Conservation (phyloP, 2,797 vertebrate species). For the Rhincodon typus region DNA sequence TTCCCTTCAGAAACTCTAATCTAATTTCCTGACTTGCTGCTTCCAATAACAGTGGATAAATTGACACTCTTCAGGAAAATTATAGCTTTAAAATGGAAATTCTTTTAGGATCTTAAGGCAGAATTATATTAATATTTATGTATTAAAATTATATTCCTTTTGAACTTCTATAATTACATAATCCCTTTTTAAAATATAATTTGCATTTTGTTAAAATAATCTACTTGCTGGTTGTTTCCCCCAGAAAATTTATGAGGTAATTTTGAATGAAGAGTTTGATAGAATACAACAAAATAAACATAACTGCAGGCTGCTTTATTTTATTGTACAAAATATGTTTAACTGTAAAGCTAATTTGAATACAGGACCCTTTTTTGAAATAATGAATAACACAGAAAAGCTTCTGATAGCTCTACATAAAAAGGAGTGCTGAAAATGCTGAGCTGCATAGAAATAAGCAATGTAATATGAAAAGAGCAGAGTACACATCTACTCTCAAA, state of each 20-base stretch:
- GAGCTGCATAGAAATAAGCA: background rate
- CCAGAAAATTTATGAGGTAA: background rate
- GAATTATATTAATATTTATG: background rate
- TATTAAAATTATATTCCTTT: background rate
- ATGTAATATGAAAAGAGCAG: background rate
- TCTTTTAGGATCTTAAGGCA: background rate
- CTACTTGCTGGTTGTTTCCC: background rate
- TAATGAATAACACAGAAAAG: background rate
- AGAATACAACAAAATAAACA: background rate
- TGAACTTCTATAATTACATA: conserved; percentile 6
- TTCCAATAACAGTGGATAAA: conserved; percentile 11
- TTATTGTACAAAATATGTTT: conserved; percentile 2
- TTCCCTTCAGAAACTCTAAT: background rate
- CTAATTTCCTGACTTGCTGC: background rate
- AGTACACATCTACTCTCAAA: background rate
- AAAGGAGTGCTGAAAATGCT: background rate
- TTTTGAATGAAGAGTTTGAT: background rate
- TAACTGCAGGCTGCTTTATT: background rate
- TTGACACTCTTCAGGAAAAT: background rate
- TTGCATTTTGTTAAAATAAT: conserved; percentile 18
- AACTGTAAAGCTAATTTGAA: conserved; percentile 15
- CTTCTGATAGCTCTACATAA: background rate
- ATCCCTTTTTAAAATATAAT: background rate
- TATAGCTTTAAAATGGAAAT: background rate
- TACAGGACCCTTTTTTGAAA: background rate